Base-by-base conservation (phyloP, 2,888 invertebrate species). In the Osmoderma eremita region DNA sequence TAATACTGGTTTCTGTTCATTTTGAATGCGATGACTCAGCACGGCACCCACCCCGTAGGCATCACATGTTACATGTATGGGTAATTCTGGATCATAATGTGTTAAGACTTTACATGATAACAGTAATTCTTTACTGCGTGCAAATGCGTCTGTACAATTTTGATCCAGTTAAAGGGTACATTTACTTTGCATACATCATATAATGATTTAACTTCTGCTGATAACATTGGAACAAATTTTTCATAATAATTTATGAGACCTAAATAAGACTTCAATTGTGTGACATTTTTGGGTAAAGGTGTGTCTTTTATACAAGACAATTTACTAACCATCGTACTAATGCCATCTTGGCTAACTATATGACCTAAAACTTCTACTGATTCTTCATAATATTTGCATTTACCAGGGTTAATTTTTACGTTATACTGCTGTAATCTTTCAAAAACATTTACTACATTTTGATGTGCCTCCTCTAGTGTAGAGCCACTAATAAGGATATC, bases 1-100 rank as follows among this genome's bases (percentile, higher is more conserved):
- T 54, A 69, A 51, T n/a, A 78, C 74, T 4, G 77, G 76, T 53
- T 72, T 73, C 15, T 74, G 74, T 0, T 68, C 62, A 22, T 72
- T 74, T 68, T 77, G 72, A 0, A 74, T 71, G 13, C 71, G 50
- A 48, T 77, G 78, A 22, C 22, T 42, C 13, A 42, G 13, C 3
- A 42, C 17, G 1, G 42, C 42, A 3, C 42, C 42, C 13, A 17
- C 42, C 4, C 77, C 77, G 45, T 65, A 67, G 8, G 17, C 65
- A 67, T 71, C 67, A 22, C 45, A 50, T 8, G 63, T 61, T 18
- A 65, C 48, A 18, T 58, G 50, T 30, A 69, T 64, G 10, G 30
- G 39, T 42, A 42, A 24, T 30, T 48, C 48, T 20, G 65, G 62
- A 45, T 68, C 30, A 50, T 51, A 71, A 67, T 69, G 67, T 12